Evolutionary conservation across 2,113 vertebrate species (phyloP).

Genomic region (Sylvilagus bachmani): DNA sequence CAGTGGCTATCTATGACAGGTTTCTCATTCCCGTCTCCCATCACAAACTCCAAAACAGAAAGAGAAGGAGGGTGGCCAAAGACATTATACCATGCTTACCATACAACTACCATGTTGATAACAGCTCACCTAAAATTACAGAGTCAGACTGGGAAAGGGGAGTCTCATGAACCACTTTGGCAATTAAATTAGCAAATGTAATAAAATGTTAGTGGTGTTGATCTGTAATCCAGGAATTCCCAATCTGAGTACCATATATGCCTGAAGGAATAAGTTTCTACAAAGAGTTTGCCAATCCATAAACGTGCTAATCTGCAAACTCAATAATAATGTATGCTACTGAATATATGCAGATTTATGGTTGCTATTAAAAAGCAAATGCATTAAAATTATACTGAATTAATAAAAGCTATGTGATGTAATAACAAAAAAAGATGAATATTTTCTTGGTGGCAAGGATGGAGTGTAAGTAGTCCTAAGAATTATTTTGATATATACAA

Average conservation of each 20-base stretch:
- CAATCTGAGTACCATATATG: not conserved
- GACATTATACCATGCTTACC: not conserved
- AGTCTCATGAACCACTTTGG: not conserved
- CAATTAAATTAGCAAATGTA: conserved; percentile 24
- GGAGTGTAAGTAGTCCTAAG: not conserved
- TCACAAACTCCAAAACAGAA: conserved; percentile 31
- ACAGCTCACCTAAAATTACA: conserved; percentile 28
- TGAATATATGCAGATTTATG: conserved; percentile 21
- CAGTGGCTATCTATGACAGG: not conserved
- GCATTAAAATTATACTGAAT: conserved; percentile 4
- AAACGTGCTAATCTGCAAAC: not conserved
- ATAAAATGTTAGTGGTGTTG: not conserved
- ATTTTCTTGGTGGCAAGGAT: conserved; percentile 30
- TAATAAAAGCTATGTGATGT: not conserved
- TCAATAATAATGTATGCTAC: not conserved
- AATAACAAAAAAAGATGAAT: conserved; percentile 44
- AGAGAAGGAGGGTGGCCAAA: not conserved
- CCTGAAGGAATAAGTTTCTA: conserved; percentile 7
- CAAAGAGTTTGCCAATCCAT: conserved; percentile 8
- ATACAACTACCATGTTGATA: conserved; percentile 23
- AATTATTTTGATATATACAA: conserved; percentile 40
- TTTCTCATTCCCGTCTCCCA: not conserved
- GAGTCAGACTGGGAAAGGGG: not conserved
- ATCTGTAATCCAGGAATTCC: conserved; percentile 5
- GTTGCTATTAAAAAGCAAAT: not conserved